Base-by-base conservation (phyloP, 2,888 invertebrate genomes). In the Chymomyza procnemis region DNA sequence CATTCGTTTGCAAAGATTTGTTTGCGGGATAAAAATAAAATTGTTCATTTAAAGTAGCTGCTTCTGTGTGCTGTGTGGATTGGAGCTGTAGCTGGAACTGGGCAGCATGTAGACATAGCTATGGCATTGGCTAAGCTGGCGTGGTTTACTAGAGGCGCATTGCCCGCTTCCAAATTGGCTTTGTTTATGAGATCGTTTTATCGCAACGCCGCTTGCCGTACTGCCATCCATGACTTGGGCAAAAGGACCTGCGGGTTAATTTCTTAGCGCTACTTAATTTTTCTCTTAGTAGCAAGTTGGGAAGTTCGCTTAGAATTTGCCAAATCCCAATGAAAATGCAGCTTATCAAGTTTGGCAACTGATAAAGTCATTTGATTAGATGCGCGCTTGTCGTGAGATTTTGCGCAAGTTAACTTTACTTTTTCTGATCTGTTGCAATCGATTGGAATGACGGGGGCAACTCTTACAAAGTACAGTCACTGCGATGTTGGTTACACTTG, bases 1-100 rank as follows among this genome's bases (percentile, higher is more conserved):
- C 89, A 89, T 89, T 89, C 83, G 82, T 84, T 81, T 83, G 80
- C 88, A 77, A 66, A 89, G 89, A 89, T 89, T 89, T 89, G 88
- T 83, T 87, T 80, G 82, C 74, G 81, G 90, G 89, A 89, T 89
- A 89, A 89, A 89, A 88, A 89, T 88, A 86, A 87, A 88, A 89
- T 88, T 83, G 87, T 89, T 89, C 88, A 89, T 89, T 89, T 89
- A 82, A 88, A 87, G 88, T 89, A 89, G 89, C 88, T 88, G 88
- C 88, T 88, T 88, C 88, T 89, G 89, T 89, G 80, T 76, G 81
- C 75, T 74, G 54, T 64, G 71, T 65, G 65, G 73, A 64, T 26
- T 58, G 47, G 30, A 34, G 48, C 34, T 58, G 47, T 21, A 34
- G 48, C 34, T 64, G 63, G 9, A 57, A 30, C 54, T 62, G 47